A percentile compares a stretch with the other conserved stretches of the same genome.
phyloP scores from a whole-genome alignment of 2,888 invertebrate species.

The Melanotus villosus region DNA sequence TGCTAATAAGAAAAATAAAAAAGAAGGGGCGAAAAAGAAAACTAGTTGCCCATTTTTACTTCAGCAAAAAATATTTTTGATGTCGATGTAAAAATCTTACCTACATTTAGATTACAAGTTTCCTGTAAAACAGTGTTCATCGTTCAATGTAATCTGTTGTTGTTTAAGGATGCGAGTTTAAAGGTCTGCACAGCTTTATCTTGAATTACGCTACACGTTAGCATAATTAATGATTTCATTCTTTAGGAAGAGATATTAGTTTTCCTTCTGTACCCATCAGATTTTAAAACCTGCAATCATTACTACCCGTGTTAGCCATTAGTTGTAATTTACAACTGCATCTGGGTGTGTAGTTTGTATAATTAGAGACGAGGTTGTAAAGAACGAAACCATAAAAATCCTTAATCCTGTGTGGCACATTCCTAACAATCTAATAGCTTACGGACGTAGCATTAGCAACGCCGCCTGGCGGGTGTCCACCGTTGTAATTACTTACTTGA shows the following conservation, averaged over 20 bases:
- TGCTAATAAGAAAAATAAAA: too few species aligned
- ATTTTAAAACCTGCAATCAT: slow-evolving; percentile 7
- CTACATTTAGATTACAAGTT: too few species aligned
- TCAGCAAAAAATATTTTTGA: too few species aligned
- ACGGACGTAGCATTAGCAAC: slow-evolving; percentile 56
- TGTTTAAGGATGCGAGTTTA: too few species aligned
- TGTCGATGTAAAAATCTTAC: too few species aligned
- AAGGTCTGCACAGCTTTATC: too few species aligned
- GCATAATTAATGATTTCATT: too few species aligned
- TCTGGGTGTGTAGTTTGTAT: slow-evolving; percentile 36
- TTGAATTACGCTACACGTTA: too few species aligned
- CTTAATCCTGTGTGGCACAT: slow-evolving; percentile 58
- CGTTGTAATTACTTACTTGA: slow-evolving; percentile 66
- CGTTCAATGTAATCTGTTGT: too few species aligned
- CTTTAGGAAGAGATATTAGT: not conserved
- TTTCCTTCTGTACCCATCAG: not conserved
- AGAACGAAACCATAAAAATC: slow-evolving; percentile 49
- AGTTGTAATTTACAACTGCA: slow-evolving; percentile 30
- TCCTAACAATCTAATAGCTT: slow-evolving; percentile 59
- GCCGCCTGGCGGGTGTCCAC: slow-evolving; percentile 60
- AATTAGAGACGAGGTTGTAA: slow-evolving; percentile 40
- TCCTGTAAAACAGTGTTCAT: too few species aligned
- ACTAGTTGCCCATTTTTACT: too few species aligned
- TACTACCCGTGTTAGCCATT: slow-evolving; percentile 1
- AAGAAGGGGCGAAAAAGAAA: too few species aligned